Evolutionary conservation across 1,140 invertebrate genomes (phyloP), one percentile per base, ranked within the genome.

Genomic region (Diachasma alloeum): DNA sequence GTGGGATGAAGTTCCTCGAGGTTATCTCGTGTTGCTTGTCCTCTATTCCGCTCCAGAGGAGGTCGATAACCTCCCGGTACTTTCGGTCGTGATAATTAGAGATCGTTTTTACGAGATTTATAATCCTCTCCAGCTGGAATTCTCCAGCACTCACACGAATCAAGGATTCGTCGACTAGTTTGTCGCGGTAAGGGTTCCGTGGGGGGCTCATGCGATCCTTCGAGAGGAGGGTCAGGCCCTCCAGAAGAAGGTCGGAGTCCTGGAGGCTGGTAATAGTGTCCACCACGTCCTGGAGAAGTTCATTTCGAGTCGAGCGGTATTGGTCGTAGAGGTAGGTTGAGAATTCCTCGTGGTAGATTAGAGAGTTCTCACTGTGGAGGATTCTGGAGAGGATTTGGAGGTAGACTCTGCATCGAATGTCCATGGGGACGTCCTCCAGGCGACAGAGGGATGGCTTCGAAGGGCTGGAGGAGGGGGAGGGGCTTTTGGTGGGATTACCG

Each of bases 41-140:
- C 39, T 91, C 86, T 71, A 95, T 91, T 36, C 93, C 93, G 78
- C 92, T 85, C 94, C 94, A 95, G n/a, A 95, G 81, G 82, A 92
- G 91, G 77, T 95, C 93, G 67, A 93, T 88, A 13, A 87, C 86
- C 37, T 91, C 87, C 67, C 83, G 82, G 85, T 91, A 92, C 69
- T 89, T 89, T 4, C 84, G 42, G 79, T 90, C 85, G 72, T 83
- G 83, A 74, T 86, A 91, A 77, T 73, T 78, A 70, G 67, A 82
- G 42, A 84, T 80, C 71, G 87, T 82, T 63, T 85, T 83, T 26
- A 92, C 87, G 72, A 93, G 89, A 73, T 92, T 87, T 83, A 93
- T 93, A 22, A 94, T 83, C 79, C 95, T 92, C 17, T 87, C 81
- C n/a, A 95, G 80, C 19, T 84, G 87, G 39, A 95, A 88, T 70